These are phyloP conservation scores for Cataglyphis altisquamis DNA, from an alignment of 2,888 invertebrate genomes.

Conservation along the genomic window DNA sequence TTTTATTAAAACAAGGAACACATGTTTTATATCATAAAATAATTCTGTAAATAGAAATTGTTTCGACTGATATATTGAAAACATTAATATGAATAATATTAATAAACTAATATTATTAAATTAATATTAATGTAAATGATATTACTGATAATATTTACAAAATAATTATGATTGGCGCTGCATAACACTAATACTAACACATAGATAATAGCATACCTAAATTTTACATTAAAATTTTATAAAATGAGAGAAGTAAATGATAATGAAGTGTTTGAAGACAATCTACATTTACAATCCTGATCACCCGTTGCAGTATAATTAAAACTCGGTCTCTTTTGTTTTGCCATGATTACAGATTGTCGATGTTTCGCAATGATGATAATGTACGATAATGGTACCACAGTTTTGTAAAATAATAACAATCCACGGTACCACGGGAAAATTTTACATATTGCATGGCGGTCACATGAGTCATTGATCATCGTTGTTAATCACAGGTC, in stretches of 20 bases:
- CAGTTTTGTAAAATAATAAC: conserved; percentile 62
- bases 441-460: conserved; percentile 67
- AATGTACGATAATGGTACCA: conserved; percentile 34
- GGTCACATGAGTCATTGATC: conserved; percentile 52
- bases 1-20: background rate
- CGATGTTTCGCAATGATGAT: conserved; percentile 32
- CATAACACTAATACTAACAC: background rate
- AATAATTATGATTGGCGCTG: background rate
- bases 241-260: conserved; percentile 5
- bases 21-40: background rate
- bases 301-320: conserved; percentile 19
- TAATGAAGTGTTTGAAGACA: background rate
- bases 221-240: background rate
- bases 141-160: background rate
- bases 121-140: background rate
- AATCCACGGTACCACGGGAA: conserved; percentile 43
- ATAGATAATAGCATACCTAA: background rate
- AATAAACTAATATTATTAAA: background rate
- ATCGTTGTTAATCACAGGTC: conserved; percentile 67
- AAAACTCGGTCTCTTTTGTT: conserved; percentile 29
- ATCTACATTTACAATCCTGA: conserved; percentile 6
- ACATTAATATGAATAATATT: background rate
- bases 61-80: background rate
- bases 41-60: background rate
- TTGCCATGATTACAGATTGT: conserved; percentile 43